Percentiles rank a stretch among this genome's conserved stretches.
Conservation (phyloP, 2,888 invertebrate genomes). For the Drepanosiphum platanoidis region DNA sequence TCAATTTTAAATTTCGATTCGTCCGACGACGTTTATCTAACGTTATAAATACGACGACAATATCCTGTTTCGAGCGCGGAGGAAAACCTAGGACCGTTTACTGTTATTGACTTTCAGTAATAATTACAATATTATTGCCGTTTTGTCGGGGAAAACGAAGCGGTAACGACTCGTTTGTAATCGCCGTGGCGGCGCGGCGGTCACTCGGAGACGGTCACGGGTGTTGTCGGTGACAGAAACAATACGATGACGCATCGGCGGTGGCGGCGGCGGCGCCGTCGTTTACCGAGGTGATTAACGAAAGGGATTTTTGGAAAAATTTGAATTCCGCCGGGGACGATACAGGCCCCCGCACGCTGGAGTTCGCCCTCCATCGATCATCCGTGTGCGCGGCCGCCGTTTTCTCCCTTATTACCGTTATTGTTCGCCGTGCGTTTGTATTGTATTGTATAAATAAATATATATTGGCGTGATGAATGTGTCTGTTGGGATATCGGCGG, state of each 20-base stretch:
- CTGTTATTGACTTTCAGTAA: too few relatives aligned
- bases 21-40: too few relatives aligned
- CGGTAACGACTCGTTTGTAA: too few relatives aligned
- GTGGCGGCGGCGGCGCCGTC: too few relatives aligned
- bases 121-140: too few relatives aligned
- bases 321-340: conserved; percentile 16
- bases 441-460: conserved; percentile 45
- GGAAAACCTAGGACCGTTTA: too few relatives aligned
- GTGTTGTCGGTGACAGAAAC: not conserved
- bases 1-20: too few relatives aligned
- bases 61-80: too few relatives aligned
- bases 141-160: too few relatives aligned
- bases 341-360: not conserved
- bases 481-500: conserved; percentile 37
- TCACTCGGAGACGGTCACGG: too few relatives aligned
- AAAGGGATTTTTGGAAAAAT: conserved; percentile 25
- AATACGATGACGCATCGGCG: conserved; percentile 2
- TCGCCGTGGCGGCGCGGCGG: too few relatives aligned
- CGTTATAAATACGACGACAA: too few relatives aligned
- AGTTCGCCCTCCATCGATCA: conserved; percentile 41
- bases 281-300: not conserved
- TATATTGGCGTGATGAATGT: conserved; percentile 36
- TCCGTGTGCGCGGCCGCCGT: not conserved
- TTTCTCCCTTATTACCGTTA: not conserved
- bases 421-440: not conserved